Evolutionary conservation across 2,888 invertebrate genomes (phyloP).

Genomic region (Euphydryas editha): DNA sequence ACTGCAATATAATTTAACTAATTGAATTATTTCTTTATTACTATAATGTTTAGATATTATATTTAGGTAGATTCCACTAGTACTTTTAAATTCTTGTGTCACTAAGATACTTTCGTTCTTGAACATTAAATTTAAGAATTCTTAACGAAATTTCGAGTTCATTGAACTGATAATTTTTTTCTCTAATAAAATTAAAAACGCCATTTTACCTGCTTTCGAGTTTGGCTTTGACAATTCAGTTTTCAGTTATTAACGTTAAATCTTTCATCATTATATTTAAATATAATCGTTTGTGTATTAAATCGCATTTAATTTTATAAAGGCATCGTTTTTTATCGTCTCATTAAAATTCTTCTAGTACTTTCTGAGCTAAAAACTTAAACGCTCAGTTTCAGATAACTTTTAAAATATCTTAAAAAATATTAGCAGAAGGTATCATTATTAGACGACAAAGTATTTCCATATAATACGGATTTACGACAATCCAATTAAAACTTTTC

Average conservation of each 20-base stretch:
- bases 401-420: constrained; percentile 23
- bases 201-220: constrained; percentile 1
- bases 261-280: not conserved
- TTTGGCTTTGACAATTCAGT: not conserved
- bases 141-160: constrained; percentile 2
- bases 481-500: constrained; percentile 42
- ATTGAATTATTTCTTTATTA: too few relatives aligned
- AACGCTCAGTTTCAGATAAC: constrained; percentile 13
- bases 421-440: constrained; percentile 18
- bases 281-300: not conserved
- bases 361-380: constrained; percentile 20
- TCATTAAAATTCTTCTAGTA: constrained; percentile 10
- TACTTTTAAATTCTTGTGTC: not conserved
- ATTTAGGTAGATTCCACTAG: not conserved
- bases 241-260: not conserved
- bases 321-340: not conserved
- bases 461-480: constrained; percentile 35
- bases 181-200: not conserved
- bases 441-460: constrained; percentile 26
- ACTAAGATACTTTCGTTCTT: not conserved
- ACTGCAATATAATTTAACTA: too few relatives aligned
- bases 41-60: too few relatives aligned
- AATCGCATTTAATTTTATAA: not conserved
- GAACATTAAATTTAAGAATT: not conserved
- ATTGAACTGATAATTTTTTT: not conserved